These are phyloP conservation scores for Seriola quinqueradiata DNA, from an alignment of 2,113 vertebrate species.

Conservation along the genomic window DNA sequence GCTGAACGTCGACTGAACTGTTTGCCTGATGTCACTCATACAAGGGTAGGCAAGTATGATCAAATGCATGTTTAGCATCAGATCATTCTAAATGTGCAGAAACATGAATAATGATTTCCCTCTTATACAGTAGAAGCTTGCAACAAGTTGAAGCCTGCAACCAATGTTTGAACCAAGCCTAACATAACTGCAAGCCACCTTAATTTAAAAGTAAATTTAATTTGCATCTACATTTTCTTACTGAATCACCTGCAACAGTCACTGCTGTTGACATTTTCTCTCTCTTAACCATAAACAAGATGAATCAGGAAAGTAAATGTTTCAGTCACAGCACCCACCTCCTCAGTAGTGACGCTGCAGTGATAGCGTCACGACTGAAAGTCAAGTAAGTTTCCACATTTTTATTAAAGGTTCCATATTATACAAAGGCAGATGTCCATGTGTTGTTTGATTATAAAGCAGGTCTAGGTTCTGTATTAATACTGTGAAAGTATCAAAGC, in stretches of 20 bases:
- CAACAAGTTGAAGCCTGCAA: no score
- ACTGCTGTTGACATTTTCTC: slow-evolving; percentile 50
- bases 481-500: no score
- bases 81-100: no score
- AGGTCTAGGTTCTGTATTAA: no score
- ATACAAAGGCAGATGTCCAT: no score
- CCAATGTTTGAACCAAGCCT: no score
- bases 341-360: slow-evolving; percentile 35
- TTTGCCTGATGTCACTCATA: neutral
- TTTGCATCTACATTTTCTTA: slow-evolving; percentile 27
- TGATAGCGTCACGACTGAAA: slow-evolving; percentile 13
- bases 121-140: neutral
- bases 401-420: no score
- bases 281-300: slow-evolving; percentile 46
- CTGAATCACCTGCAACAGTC: slow-evolving; percentile 25
- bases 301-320: slow-evolving; percentile 61
- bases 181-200: neutral
- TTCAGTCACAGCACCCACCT: slow-evolving; percentile 57
- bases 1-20: neutral
- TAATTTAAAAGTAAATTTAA: neutral
- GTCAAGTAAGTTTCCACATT: slow-evolving; percentile 20
- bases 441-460: no score
- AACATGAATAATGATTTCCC: neutral
- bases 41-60: neutral
- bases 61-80: neutral